These are phyloP conservation scores for Podocnemis expansa DNA, from an alignment of 2,113 vertebrate genomes.

Conservation along the genomic window DNA sequence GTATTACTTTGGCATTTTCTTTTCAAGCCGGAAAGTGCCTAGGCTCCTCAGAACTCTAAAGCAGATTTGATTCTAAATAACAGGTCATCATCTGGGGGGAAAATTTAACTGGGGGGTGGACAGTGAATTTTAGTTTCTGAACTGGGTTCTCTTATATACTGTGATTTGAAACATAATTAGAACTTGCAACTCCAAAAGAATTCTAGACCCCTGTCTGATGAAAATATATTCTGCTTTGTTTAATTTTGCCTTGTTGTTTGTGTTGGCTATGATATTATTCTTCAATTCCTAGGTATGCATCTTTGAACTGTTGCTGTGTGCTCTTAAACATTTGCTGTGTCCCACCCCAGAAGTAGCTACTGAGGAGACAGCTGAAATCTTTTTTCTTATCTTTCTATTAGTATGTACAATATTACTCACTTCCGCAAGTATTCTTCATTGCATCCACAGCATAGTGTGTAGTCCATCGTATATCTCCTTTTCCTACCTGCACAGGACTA, in stretches of 20 bases:
- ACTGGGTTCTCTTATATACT: neutral
- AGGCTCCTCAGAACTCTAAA: neutral
- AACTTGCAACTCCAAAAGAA: neutral
- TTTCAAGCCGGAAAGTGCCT: neutral
- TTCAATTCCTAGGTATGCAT: neutral
- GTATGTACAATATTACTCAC: neutral
- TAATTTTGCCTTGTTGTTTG: neutral
- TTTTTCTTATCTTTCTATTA: neutral
- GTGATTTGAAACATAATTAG: neutral
- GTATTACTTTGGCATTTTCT: neutral
- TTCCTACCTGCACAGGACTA: neutral
- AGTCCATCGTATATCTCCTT: neutral
- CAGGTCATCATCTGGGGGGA: neutral
- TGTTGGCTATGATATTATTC: neutral
- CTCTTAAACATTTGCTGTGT: neutral
- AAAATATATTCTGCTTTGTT: too few species aligned
- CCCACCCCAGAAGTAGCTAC: neutral
- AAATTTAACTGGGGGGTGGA: neutral
- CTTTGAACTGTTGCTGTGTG: neutral
- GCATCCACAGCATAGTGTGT: neutral
- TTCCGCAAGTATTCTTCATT: neutral
- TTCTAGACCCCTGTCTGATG: too few species aligned
- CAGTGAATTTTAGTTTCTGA: neutral
- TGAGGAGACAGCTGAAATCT: neutral
- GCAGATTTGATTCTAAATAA: neutral